Evolutionary conservation across 53 echinoderm and acorn worm species (phyloP).

Genomic region (Astropecten irregularis): DNA sequence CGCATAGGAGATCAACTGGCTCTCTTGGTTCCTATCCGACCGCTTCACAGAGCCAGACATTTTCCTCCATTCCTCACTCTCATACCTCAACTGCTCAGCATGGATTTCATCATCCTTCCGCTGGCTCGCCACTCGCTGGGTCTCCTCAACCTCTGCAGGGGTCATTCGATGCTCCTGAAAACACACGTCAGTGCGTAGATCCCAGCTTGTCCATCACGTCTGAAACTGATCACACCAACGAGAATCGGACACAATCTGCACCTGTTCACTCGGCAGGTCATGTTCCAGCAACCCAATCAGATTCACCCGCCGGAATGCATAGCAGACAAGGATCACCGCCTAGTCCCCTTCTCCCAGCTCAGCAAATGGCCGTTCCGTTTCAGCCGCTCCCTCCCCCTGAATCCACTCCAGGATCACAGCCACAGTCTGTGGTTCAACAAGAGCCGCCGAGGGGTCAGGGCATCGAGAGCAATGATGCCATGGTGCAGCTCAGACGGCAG

Average conservation of each 20-base stretch:
- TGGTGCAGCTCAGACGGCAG: slow-evolving; percentile 74
- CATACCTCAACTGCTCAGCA: not conserved
- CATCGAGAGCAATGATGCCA: slow-evolving; percentile 27
- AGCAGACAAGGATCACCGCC: slow-evolving; percentile 1
- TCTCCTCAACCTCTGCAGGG: not conserved
- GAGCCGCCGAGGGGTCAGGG: not conserved
- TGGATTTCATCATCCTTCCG: not conserved
- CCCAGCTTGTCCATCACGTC: not conserved
- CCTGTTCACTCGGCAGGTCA: not conserved
- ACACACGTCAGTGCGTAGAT: too few relatives aligned
- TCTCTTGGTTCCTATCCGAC: too few relatives aligned
- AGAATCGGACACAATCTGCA: not conserved
- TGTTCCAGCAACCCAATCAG: not conserved
- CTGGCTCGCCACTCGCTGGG: not conserved
- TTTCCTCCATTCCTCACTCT: not conserved
- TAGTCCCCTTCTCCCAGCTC: not conserved
- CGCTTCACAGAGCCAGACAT: too few relatives aligned
- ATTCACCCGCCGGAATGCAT: not conserved
- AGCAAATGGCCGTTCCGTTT: not conserved
- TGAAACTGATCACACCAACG: not conserved
- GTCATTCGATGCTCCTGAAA: not conserved
- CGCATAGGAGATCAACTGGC: too few relatives aligned
- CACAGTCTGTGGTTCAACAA: too few relatives aligned
- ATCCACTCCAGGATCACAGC: not conserved
- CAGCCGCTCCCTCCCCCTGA: not conserved